A percentile compares a stretch with the other conserved stretches of the same genome.
phyloP scores from a whole-genome alignment of 1,140 invertebrate species.

The Agrilus planipennis region DNA sequence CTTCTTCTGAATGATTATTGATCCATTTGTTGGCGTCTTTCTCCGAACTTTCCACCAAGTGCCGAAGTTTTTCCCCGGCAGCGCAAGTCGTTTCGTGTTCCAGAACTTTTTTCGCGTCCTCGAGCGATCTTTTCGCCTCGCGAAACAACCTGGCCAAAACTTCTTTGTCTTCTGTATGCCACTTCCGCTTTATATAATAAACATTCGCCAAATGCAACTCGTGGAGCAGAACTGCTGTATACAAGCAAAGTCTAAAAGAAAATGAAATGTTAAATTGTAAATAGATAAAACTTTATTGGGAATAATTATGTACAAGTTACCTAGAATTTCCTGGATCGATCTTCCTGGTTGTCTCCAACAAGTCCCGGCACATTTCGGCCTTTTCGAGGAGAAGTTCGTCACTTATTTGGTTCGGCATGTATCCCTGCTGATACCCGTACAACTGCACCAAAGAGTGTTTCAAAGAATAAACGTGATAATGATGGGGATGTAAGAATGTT shows the following conservation, averaged over 20 bases:
- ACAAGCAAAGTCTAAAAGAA: constrained; percentile 47
- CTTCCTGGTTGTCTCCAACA: constrained; percentile 47
- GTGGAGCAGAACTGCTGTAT: constrained; percentile 55
- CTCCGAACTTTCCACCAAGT: constrained; percentile 29
- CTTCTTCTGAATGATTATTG: too few species aligned
- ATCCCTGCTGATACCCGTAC: constrained; percentile 51
- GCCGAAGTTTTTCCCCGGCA: constrained; percentile 38
- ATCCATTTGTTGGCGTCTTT: constrained; percentile 29
- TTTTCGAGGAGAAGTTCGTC: constrained; percentile 50
- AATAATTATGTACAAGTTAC: constrained; percentile 13
- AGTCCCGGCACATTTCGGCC: constrained; percentile 51
- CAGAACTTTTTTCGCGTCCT: constrained; percentile 35
- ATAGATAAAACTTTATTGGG: too few species aligned
- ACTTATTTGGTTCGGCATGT: constrained; percentile 38
- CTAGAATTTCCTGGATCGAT: constrained; percentile 55
- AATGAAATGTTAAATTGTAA: neutral
- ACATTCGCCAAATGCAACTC: constrained; percentile 50
- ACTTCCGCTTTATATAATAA: constrained; percentile 39
- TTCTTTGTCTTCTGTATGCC: constrained; percentile 34
- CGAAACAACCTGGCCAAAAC: constrained; percentile 26
- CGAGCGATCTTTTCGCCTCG: constrained; percentile 34
- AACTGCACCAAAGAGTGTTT: constrained; percentile 70
- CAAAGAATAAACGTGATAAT: constrained; percentile 67
- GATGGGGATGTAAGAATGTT: constrained; percentile 62
- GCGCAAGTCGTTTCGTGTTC: constrained; percentile 38